phyloP scores from a whole-genome alignment of 2,888 invertebrate genomes.

The Tricholauxania praeusta region DNA sequence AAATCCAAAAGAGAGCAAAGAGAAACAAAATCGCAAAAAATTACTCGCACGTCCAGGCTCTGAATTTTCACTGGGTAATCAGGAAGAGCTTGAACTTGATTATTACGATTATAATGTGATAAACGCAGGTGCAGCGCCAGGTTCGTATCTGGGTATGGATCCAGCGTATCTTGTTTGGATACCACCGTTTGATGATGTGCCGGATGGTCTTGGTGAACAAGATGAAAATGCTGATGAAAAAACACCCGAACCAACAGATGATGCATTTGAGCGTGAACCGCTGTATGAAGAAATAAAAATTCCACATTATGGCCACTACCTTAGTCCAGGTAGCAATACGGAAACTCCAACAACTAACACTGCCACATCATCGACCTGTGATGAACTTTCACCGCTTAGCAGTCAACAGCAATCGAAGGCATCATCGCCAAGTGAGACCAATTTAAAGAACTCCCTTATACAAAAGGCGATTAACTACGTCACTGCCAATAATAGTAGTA shows the following conservation, averaged over 20 bases:
- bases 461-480: conserved; percentile 38
- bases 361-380: conserved; percentile 59
- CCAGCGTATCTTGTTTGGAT: conserved; percentile 91
- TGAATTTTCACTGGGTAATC: conserved; percentile 81
- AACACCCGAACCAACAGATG: conserved; percentile 59
- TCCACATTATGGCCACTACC: conserved; percentile 64
- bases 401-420: conserved; percentile 62
- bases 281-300: conserved; percentile 68
- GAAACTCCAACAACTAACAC: conserved; percentile 66
- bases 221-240: conserved; percentile 71
- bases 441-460: conserved; percentile 50
- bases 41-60: conserved; percentile 77
- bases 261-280: conserved; percentile 52
- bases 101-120: conserved; percentile 92
- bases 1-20: conserved; percentile 81
- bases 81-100: conserved; percentile 84
- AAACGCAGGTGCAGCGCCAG: conserved; percentile 85
- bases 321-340: conserved; percentile 74
- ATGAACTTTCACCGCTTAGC: conserved; percentile 65
- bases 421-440: conserved; percentile 57
- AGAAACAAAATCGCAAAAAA: conserved; percentile 80
- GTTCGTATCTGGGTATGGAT: conserved; percentile 90
- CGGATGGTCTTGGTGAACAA: conserved; percentile 77
- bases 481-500: conserved; percentile 28
- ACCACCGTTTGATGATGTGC: conserved; percentile 82